These are phyloP conservation scores for Calliopsis andreniformis DNA, from an alignment of 1,140 invertebrate species.

Conservation along the genomic window DNA sequence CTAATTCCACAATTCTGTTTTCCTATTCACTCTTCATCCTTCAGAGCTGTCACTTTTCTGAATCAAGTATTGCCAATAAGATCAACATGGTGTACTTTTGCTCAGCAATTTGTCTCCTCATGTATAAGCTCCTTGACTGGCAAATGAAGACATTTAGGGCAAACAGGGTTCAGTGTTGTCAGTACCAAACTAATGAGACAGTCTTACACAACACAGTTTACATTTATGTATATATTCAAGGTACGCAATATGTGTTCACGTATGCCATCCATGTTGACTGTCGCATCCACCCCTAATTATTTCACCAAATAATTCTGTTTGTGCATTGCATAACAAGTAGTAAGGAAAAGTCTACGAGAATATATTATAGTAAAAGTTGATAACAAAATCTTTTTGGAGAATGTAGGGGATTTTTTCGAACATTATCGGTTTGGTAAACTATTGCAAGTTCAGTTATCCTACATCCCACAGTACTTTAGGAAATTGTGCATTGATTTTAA, in stretches of 20 bases:
- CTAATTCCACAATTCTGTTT: too few relatives aligned
- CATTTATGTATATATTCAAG: background rate
- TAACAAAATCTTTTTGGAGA: background rate
- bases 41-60: too few relatives aligned
- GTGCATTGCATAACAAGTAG: conserved; percentile 17
- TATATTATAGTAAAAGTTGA: background rate
- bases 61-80: too few relatives aligned
- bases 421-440: background rate
- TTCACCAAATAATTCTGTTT: conserved; percentile 34
- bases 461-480: too few relatives aligned
- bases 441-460: background rate
- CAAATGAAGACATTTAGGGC: conserved; percentile 3
- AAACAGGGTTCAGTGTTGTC: conserved; percentile 3
- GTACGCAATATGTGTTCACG: conserved; percentile 1
- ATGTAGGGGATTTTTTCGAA: conserved; percentile 13
- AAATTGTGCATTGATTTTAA: background rate
- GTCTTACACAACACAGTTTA: background rate
- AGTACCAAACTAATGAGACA: background rate
- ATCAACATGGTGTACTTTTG: background rate
- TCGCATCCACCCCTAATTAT: conserved; percentile 13
- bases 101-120: too few relatives aligned
- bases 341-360: background rate
- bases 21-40: too few relatives aligned
- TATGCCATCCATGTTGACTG: background rate
- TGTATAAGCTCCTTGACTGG: too few relatives aligned